Base-by-base conservation (phyloP, 1,140 invertebrate genomes). In the Temnothorax nylanderi region DNA sequence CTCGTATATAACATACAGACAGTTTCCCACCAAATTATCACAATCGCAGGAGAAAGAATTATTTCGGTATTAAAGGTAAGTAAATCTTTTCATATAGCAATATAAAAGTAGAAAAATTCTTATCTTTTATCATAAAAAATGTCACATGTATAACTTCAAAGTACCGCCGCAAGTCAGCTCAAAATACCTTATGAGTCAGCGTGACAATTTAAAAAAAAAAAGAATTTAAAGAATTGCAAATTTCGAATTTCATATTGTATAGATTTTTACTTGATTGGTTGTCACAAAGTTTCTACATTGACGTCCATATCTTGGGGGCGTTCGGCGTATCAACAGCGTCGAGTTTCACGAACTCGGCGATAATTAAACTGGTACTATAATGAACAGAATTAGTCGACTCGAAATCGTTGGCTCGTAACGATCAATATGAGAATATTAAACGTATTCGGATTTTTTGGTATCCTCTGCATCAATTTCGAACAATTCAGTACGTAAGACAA, bases 261-360 rank as follows among this genome's bases (percentile, higher is more conserved):
- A 18, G 18, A 41, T 77, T 16, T 47, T 77, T 64, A 34, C 1
- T 77, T 32, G 4, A n/a, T 13, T 64, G 0, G 47, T 56, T 56
- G 47, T 16, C 0, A 51, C 18, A 64, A 47, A 11, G 32, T 34
- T 72, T 58, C 5, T 26, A 72, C 47, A 60, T 60, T 41, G 18
- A 47, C 3, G 0, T 84, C 32, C 7, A 60, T 60, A 86, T 11
- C 11, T 34, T 34, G 86, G 86, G 89, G 88, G 89, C 88, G 88
- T 90, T 67, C 11, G 58, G 44, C 34, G 6, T 89, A 89, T 90
- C 89, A 77, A 34, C 4, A 41, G 72, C 41, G 13, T 91, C 78
- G 37, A 85, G 84, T 91, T 87, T 90, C 90, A 87, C 4, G 62
- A 86, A 87, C 72, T 75, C 67, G 87, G 34, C 51, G 86, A 88